Evolutionary conservation across 2,113 vertebrate species (phyloP).

Genomic region (Ptilonorhynchus violaceus): DNA sequence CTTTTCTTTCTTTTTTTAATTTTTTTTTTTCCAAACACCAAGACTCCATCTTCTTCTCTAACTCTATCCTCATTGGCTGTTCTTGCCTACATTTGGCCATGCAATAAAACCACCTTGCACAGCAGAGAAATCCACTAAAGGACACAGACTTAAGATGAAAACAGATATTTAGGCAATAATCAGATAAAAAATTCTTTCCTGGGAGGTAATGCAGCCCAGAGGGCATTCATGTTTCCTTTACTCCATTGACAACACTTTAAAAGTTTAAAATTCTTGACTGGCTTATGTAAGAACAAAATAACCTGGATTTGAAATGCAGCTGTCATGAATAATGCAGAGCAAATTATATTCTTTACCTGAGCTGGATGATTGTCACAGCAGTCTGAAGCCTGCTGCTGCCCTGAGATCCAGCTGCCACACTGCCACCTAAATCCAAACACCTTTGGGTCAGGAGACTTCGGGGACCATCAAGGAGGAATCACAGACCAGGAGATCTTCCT

Average conservation of each 20-base stretch:
- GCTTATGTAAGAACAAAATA: not conserved
- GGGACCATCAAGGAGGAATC: not conserved
- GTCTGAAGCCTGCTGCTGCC: not conserved
- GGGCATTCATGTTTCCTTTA: not conserved
- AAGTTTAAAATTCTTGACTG: not conserved
- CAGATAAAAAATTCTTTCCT: not conserved
- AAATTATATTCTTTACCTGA: not conserved
- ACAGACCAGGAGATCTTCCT: not conserved
- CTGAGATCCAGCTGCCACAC: not conserved
- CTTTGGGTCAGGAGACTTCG: not conserved
- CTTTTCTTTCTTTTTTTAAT: no score
- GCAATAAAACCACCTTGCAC: not conserved
- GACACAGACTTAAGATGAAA: not conserved
- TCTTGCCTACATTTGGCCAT: not conserved
- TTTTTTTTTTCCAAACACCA: not conserved
- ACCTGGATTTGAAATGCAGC: not conserved
- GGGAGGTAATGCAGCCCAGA: not conserved
- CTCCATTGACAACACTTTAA: not conserved
- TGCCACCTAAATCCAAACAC: not conserved
- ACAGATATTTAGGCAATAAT: not conserved
- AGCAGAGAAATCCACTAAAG: not conserved
- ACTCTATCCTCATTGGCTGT: not conserved
- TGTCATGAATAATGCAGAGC: rapidly evolving
- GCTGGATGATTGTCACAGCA: not conserved
- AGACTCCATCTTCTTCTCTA: not conserved